phyloP scores from a whole-genome alignment of 2,888 invertebrate species.

The Abscondita cerata region DNA sequence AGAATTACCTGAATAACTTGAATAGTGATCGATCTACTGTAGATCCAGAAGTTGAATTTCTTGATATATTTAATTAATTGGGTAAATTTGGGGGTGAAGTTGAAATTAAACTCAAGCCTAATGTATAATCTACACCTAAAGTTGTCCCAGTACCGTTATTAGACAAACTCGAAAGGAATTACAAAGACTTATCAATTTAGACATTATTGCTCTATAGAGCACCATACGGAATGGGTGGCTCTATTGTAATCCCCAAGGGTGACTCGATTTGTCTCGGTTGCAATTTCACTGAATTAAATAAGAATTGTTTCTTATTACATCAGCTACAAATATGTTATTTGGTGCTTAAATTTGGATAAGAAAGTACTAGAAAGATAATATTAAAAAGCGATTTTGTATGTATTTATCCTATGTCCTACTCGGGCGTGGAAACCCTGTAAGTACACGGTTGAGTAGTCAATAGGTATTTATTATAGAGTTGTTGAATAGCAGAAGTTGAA shows the following conservation, averaged over 20 bases:
- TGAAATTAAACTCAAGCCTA: constrained; percentile 4
- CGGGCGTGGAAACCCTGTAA: no score
- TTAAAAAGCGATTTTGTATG: no score
- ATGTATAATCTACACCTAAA: constrained; percentile 22
- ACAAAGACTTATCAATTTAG: constrained; percentile 10
- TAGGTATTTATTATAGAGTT: no score
- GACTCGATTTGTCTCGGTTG: neutral
- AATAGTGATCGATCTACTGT: neutral
- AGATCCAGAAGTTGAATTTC: neutral
- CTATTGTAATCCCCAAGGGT: constrained; percentile 31
- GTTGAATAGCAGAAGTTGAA: no score
- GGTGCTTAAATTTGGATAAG: no score
- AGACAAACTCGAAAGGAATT: constrained; percentile 23
- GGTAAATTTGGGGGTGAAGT: neutral
- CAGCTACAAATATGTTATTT: no score
- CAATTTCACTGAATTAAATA: no score
- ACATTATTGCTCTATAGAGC: constrained; percentile 26
- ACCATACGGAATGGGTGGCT: constrained; percentile 27
- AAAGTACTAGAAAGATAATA: no score
- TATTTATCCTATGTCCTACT: no score
- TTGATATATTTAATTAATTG: neutral
- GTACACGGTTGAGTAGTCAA: no score
- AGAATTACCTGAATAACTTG: neutral
- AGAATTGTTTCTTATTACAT: no score
- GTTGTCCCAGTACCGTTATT: constrained; percentile 28